Conservation (phyloP, 1,140 invertebrate genomes). For the Leptonema lineaticorne region DNA sequence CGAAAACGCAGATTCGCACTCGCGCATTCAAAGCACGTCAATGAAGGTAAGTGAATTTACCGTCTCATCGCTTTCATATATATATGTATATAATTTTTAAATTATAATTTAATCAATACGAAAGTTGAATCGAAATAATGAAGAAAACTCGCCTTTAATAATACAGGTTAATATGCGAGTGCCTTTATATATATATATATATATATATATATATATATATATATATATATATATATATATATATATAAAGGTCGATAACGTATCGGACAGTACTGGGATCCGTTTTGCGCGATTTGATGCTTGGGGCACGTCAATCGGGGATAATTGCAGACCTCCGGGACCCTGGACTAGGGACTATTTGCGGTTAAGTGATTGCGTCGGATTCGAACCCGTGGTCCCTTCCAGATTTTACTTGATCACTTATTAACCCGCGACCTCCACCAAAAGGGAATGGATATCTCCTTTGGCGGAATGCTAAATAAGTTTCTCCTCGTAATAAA, state of each 20-base stretch:
- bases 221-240: not conserved
- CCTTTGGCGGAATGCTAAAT: no score
- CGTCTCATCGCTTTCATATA: no score
- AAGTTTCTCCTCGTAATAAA: no score
- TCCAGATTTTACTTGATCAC: not conserved
- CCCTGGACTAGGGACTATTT: not conserved
- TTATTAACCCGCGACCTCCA: not conserved
- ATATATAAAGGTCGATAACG: not conserved
- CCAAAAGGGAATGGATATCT: no score
- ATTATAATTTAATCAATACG: no score
- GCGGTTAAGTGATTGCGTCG: slow-evolving; percentile 2
- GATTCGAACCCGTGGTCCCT: not conserved
- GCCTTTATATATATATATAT: not conserved
- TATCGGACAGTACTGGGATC: not conserved
- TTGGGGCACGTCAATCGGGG: not conserved
- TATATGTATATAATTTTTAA: no score
- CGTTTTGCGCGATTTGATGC: slow-evolving; percentile 10
- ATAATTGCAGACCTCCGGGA: slow-evolving; percentile 2
- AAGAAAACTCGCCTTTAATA: no score
- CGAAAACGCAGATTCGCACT: no score
- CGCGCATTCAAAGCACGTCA: no score
- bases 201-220: not conserved
- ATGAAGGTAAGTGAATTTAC: no score
- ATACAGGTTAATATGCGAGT: no score
- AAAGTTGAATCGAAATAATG: no score